These are phyloP conservation scores for Pangasius sanitwongsei DNA, from an alignment of 2,797 vertebrate genomes.

Conservation along the genomic window DNA sequence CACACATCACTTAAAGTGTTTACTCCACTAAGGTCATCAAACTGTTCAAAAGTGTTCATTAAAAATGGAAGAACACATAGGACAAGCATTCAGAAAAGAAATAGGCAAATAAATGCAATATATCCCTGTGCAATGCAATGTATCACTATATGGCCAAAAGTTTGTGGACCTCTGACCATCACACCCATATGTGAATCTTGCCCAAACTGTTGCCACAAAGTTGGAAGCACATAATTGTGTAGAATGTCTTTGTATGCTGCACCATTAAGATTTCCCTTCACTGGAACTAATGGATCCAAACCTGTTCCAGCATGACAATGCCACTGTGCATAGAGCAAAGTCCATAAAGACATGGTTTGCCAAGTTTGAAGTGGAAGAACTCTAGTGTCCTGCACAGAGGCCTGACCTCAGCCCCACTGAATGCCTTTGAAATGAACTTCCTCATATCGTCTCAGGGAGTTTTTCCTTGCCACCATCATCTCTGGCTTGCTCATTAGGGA, in stretches of 20 bases:
- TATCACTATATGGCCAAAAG: no score
- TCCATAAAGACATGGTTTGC: no score
- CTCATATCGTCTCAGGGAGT: no score
- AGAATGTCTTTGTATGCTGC: neutral
- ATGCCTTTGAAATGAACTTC: neutral
- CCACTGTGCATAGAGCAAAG: no score
- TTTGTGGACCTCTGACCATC: neutral
- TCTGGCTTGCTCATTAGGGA: no score
- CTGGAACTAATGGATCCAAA: no score
- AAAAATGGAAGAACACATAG: neutral
- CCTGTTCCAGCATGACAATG: no score
- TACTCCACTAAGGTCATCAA: neutral
- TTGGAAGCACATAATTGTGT: neutral
- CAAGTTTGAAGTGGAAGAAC: no score
- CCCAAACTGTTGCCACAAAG: neutral
- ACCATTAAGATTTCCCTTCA: neutral
- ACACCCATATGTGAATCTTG: neutral
- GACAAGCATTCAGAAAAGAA: no score
- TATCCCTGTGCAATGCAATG: no score
- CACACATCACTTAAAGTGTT: neutral
- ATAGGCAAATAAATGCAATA: no score
- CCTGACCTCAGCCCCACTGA: neutral
- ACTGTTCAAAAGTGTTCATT: neutral
- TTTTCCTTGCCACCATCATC: no score
- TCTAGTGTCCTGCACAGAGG: neutral